phyloP scores from a whole-genome alignment of 1,140 invertebrate species.

The Dendroctonus ponderosae region DNA sequence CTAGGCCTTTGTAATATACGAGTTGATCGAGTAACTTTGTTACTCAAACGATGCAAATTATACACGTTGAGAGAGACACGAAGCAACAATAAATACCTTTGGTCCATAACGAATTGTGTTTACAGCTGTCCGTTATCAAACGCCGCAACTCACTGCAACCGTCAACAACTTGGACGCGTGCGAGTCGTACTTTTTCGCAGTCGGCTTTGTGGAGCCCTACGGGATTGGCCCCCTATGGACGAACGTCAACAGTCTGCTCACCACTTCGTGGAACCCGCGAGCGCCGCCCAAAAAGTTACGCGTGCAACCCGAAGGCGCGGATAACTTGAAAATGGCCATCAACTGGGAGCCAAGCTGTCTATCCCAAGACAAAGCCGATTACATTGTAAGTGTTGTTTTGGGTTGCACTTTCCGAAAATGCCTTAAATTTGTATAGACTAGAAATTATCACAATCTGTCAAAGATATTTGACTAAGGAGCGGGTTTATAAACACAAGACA shows the following conservation, averaged over 20 bases:
- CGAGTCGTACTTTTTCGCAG: slow-evolving; percentile 69
- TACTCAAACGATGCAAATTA: too few relatives aligned
- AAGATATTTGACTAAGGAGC: too few relatives aligned
- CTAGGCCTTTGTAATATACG: slow-evolving; percentile 7
- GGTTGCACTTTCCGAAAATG: neutral
- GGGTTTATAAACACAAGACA: too few relatives aligned
- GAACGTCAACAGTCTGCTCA: slow-evolving; percentile 44
- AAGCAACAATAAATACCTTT: too few relatives aligned
- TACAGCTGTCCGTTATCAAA: slow-evolving; percentile 57
- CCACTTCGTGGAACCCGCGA: slow-evolving; percentile 62
- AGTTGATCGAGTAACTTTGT: too few relatives aligned
- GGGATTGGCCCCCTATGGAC: slow-evolving; percentile 64
- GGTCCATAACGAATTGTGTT: too few relatives aligned
- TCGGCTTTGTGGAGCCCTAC: slow-evolving; percentile 64
- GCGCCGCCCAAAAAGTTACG: slow-evolving; percentile 60
- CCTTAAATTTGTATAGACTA: neutral
- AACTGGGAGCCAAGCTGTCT: slow-evolving; percentile 56
- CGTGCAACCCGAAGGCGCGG: slow-evolving; percentile 40
- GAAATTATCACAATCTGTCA: too few relatives aligned
- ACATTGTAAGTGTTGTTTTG: slow-evolving; percentile 34
- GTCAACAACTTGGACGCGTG: slow-evolving; percentile 67
- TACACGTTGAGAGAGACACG: too few relatives aligned
- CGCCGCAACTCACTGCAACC: slow-evolving; percentile 58
- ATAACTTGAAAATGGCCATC: slow-evolving; percentile 47
- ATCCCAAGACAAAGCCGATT: slow-evolving; percentile 34